A percentile compares a stretch with the other conserved stretches of the same genome.
Conservation (phyloP, 2,888 invertebrate species). For the Melanostoma mellinum region DNA sequence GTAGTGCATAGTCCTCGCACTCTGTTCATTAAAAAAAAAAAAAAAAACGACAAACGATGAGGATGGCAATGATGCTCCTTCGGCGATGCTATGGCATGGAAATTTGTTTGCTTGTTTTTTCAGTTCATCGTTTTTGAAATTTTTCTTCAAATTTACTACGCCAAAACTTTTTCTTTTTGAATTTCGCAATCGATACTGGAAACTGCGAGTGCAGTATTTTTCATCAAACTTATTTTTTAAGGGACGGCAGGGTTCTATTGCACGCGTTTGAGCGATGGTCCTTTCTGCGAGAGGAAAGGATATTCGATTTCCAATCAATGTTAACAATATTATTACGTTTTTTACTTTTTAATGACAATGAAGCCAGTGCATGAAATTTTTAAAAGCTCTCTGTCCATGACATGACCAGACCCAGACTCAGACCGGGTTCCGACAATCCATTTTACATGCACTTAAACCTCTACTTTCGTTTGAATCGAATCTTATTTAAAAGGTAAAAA, state of each 20-base stretch:
- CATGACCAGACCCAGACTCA: slow-evolving; percentile 8
- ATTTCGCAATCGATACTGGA: slow-evolving; percentile 49
- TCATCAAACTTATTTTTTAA: slow-evolving; percentile 31
- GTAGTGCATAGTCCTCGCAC: neutral
- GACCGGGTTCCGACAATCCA: neutral
- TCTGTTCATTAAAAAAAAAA: slow-evolving; percentile 5
- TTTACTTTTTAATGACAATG: slow-evolving; percentile 1
- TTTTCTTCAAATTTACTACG: slow-evolving; percentile 5
- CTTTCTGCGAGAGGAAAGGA: neutral
- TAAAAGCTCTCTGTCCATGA: slow-evolving; percentile 1
- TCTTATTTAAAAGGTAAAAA: neutral
- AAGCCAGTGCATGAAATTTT: neutral
- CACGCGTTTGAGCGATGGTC: slow-evolving; percentile 17
- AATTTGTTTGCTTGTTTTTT: slow-evolving; percentile 30
- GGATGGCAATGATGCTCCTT: slow-evolving; percentile 38
- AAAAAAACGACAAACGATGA: slow-evolving; percentile 41
- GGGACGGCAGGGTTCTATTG: slow-evolving; percentile 24
- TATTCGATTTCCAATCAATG: slow-evolving; percentile 36
- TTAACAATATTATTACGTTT: slow-evolving; percentile 5
- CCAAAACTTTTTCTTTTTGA: slow-evolving; percentile 14
- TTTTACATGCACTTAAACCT: slow-evolving; percentile 16
- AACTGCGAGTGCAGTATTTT: slow-evolving; percentile 52
- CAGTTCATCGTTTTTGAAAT: slow-evolving; percentile 51
- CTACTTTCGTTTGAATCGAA: neutral
- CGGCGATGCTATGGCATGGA: slow-evolving; percentile 49